phyloP scores from a whole-genome alignment of 1,140 invertebrate species.

The Drosophila eugracilis region DNA sequence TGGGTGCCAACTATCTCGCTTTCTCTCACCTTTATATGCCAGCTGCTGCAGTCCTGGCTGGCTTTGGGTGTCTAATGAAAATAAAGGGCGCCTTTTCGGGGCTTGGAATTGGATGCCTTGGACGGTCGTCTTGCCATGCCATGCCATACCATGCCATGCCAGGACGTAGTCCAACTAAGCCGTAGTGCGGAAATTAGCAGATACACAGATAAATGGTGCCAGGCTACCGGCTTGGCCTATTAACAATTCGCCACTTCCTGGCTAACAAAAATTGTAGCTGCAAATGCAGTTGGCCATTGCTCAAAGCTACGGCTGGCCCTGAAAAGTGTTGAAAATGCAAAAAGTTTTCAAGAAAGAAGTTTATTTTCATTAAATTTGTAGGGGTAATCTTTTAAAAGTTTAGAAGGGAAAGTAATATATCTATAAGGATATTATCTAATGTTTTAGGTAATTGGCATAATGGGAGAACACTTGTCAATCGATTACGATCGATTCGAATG shows the following conservation, averaged over 20 bases:
- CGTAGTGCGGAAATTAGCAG: slow-evolving; percentile 47
- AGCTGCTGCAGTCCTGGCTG: not conserved
- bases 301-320: not conserved
- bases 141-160: no score
- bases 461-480: slow-evolving; percentile 22
- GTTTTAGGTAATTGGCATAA: slow-evolving; percentile 9
- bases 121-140: not conserved
- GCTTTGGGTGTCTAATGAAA: slow-evolving; percentile 26
- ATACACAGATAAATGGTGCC: slow-evolving; percentile 47
- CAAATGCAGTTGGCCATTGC: not conserved
- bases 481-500: slow-evolving; percentile 25
- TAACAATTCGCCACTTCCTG: slow-evolving; percentile 2
- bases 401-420: no score
- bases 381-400: no score
- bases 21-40: slow-evolving; percentile 1
- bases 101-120: not conserved
- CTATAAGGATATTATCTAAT: not conserved
- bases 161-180: slow-evolving; percentile 3
- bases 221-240: slow-evolving; percentile 2
- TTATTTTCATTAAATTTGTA: no score
- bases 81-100: slow-evolving; percentile 37
- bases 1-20: not conserved
- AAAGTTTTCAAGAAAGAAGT: not conserved
- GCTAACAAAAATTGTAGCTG: slow-evolving; percentile 1
- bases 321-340: not conserved